Evolutionary conservation across 1,140 invertebrate species (phyloP), one percentile per base, ranked within the genome.

Genomic region (Cotesia typhae): DNA sequence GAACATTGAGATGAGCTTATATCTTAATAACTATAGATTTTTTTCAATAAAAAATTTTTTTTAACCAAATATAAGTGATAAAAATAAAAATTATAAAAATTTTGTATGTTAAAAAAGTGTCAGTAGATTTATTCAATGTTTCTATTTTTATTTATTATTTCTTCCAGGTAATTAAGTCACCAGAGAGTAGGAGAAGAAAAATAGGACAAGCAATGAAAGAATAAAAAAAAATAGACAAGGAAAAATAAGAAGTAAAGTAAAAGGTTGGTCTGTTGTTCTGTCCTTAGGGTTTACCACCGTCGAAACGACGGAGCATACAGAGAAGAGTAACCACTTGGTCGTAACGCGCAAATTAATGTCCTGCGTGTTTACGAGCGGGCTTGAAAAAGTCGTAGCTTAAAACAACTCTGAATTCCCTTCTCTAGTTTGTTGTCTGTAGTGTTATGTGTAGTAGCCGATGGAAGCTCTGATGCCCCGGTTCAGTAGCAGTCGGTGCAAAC

Each of bases 341-440:
- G 71, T 73, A 73, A 68, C 71, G 71, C 71, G 71, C 59, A 73
- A 73, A 73, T 73, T 73, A 73, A 73, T 73, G 65, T 73, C 71
- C 71, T 65, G 71, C 71, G 71, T 73, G 71, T 73, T 73, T 73
- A 73, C 71, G 71, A 73, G 55, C 66, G 47, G 55, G 70, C 53
- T 47, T 36, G 65, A 68, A 67, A 67, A 67, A 65, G 55, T 38
- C 61, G 63, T 71, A 61, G 55, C 52, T 36, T 47, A 47, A 9
- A 47, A 10, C 10, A 2, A 10, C 41, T 47, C 41, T 47, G 6
- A 47, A 47, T 10, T 47, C 41, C 9, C 6, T 6, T 9, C 41
- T 47, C 41, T 47, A 14, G 52, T 28, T 28, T 28, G 28, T 28
- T 28, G 28, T 28, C 28, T 28, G 28, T 28, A 28, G 28, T 28